These are phyloP conservation scores for Ellobius talpinus DNA, from an alignment of 2,113 vertebrate species.

Conservation along the genomic window DNA sequence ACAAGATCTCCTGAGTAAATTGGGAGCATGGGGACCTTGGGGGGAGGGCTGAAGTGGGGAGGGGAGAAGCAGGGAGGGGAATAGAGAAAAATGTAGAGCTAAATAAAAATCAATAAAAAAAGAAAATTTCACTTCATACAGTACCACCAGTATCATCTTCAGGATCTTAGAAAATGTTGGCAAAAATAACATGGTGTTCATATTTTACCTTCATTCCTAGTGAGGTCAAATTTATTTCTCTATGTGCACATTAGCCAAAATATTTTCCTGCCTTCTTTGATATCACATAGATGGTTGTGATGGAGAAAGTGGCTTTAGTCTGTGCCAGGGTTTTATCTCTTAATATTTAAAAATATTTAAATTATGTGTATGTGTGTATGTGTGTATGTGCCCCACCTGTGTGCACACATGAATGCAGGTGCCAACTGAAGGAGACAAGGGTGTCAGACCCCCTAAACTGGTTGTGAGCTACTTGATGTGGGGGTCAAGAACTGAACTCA, in stretches of 20 bases:
- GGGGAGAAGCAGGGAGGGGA: too few species aligned
- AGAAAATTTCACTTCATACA: neutral
- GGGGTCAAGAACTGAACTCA: neutral
- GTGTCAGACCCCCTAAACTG: neutral
- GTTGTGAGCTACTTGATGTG: too few species aligned
- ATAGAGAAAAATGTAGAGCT: too few species aligned
- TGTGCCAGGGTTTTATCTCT: neutral
- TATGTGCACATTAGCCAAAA: neutral
- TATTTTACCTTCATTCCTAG: constrained; percentile 2
- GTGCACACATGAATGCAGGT: neutral
- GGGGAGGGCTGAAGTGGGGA: too few species aligned
- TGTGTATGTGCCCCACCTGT: neutral
- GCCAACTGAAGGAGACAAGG: neutral
- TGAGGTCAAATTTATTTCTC: neutral
- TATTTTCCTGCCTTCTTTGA: neutral
- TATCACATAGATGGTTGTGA: neutral
- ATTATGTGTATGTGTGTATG: neutral
- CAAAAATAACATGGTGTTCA: neutral
- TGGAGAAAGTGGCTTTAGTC: neutral
- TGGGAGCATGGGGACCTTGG: too few species aligned
- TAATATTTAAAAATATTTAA: neutral
- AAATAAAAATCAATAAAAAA: too few species aligned
- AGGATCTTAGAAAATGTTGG: neutral
- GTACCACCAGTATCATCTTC: neutral
- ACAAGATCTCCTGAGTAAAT: too few species aligned